Conservation (phyloP, 2,797 vertebrate species). For the Pangasius djambal region DNA sequence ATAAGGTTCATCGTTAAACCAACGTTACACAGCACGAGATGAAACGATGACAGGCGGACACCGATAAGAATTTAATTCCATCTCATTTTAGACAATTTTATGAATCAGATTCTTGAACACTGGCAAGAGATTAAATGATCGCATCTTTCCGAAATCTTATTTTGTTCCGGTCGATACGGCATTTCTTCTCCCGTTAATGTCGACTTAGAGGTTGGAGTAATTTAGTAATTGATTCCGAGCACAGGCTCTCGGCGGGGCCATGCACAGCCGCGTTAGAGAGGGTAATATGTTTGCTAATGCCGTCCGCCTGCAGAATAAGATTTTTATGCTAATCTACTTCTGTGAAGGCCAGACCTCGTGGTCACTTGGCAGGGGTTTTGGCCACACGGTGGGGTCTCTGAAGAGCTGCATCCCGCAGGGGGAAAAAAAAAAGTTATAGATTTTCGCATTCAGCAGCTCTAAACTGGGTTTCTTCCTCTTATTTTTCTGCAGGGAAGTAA, state of each 20-base stretch:
- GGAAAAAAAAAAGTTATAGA: neutral
- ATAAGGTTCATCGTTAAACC: conserved; percentile 76
- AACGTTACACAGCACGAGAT: conserved; percentile 80
- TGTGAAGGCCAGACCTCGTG: conserved; percentile 79
- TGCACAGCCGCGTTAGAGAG: conserved; percentile 85
- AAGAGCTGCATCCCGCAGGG: conserved; percentile 28
- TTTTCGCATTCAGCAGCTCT: neutral
- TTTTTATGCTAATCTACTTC: conserved; percentile 96
- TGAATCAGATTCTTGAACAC: conserved; percentile 97
- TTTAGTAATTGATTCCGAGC: conserved; percentile 99
- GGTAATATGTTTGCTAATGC: conserved; percentile 99
- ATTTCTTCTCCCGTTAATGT: conserved; percentile 99
- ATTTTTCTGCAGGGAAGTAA: conserved; percentile 15
- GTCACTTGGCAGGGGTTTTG: conserved; percentile 78
- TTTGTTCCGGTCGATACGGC: conserved; percentile 92
- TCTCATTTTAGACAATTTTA: conserved; percentile 98
- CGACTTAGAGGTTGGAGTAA: conserved; percentile 99
- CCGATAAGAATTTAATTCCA: conserved; percentile 99
- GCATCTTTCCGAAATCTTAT: conserved; percentile 98
- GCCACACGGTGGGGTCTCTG: conserved; percentile 24
- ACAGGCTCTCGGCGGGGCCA: conserved; percentile 86
- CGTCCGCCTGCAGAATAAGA: conserved; percentile 93
- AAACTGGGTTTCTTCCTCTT: conserved; percentile 1
- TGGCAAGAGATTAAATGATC: conserved; percentile 99
- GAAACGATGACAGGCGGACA: conserved; percentile 98